Base-by-base conservation (phyloP, 2,888 invertebrate species). In the Apomyelois bistriatella region DNA sequence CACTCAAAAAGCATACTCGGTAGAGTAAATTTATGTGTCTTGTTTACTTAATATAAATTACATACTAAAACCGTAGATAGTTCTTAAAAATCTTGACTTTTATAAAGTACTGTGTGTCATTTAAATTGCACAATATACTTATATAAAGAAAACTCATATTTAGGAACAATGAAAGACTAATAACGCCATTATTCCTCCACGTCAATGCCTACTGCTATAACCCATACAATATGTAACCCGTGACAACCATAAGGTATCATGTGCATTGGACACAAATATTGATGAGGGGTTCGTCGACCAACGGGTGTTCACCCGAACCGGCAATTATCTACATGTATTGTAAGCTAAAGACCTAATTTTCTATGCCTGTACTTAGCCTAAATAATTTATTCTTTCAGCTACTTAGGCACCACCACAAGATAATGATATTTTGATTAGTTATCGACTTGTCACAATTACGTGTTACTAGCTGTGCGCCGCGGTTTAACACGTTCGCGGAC, bases 201-300 rank as follows among this genome's bases (percentile, higher is more conserved):
- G 22, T 3, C 22, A 38, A 15, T 37, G 12, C 15, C 38, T 38
- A 32, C 8, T 7, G 32, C 32, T 5, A 22, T 5, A 3, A 22
- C 22, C 22, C 22, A 22, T 22, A 17, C 32, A 30, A 46, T 46
- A 48, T 28, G 48, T 48, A 5, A 41, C 13, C 46, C 10, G 38
- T 54, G 38, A 50, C 35, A 54, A 40, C 13, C 7, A 41, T 54
- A 38, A 38, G 6, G 37, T 48, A 55, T 58, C 22, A 56, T 57
- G 54, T 56, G 56, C 54, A 50, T 53, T 40, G 53, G 53, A 52
- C 56, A 59, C 58, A 54, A 64, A 63, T 66, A 68, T 70, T 68
- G 63, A 71, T 63, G 57, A 36, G n/a, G 49, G 69, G 65, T 72
- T 22, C 68, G 60, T 57, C 49, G 69, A 60, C 71, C 70, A 66